phyloP scores from a whole-genome alignment of 2,797 vertebrate genomes.

The Lindbergichthys nudifrons region DNA sequence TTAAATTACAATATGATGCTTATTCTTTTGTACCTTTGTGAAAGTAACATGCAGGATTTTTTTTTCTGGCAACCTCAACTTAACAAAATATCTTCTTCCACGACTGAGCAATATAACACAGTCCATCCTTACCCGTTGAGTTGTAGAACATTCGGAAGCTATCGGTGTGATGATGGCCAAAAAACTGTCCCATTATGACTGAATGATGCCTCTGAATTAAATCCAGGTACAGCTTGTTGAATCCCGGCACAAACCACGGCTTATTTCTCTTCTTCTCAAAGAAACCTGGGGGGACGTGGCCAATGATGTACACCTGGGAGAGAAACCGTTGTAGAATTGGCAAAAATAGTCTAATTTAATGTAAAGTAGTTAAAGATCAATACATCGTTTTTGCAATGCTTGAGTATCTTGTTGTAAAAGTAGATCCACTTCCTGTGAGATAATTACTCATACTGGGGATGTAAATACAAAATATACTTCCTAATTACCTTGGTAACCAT shows the following conservation, averaged over 20 bases:
- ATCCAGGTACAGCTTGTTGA: constrained; percentile 88
- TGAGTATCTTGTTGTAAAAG: not conserved
- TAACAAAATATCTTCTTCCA: no score
- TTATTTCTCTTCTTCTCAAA: constrained; percentile 93
- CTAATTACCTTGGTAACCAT: not conserved
- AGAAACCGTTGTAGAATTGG: constrained; percentile 22
- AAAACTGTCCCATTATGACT: constrained; percentile 92
- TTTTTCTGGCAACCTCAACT: no score
- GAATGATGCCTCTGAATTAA: constrained; percentile 87
- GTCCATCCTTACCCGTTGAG: constrained; percentile 66
- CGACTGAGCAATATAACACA: no score
- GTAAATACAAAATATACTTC: not conserved
- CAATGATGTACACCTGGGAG: constrained; percentile 93
- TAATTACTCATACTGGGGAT: not conserved
- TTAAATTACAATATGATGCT: no score
- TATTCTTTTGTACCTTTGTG: no score
- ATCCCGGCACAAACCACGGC: constrained; percentile 88
- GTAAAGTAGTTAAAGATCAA: not conserved
- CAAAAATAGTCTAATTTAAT: not conserved
- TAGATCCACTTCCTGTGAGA: not conserved
- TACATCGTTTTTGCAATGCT: not conserved
- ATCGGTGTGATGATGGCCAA: constrained; percentile 96
- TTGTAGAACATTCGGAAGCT: constrained; percentile 94
- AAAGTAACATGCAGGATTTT: no score
- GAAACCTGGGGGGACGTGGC: constrained; percentile 93